Evolutionary conservation across 1,140 invertebrate genomes (phyloP).

Genomic region (Caligus rogercresseyi): DNA sequence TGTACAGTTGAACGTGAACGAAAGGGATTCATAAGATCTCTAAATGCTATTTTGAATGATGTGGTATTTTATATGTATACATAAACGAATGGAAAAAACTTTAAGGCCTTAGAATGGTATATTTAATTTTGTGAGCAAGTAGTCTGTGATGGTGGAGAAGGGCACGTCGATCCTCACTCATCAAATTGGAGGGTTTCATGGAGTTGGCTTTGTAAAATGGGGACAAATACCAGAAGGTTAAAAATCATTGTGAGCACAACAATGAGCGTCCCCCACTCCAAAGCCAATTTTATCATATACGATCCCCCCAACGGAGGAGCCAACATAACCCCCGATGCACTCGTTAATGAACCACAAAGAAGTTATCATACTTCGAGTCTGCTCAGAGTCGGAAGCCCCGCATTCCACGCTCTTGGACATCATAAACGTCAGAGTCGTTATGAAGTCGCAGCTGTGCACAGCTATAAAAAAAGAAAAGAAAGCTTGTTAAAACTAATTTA

Average conservation of each 20-base stretch:
- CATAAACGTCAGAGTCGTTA: slow-evolving; percentile 13
- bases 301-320: slow-evolving; percentile 16
- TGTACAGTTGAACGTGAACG: no score
- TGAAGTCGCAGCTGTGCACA: no score
- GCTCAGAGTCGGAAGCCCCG: slow-evolving; percentile 7
- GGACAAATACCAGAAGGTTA: neutral
- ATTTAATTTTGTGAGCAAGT: neutral
- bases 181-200: neutral
- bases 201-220: neutral
- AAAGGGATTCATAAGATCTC: no score
- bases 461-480: no score
- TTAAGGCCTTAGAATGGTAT: no score
- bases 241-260: neutral
- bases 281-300: slow-evolving; percentile 19
- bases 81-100: no score
- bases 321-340: slow-evolving; percentile 15
- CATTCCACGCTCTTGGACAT: slow-evolving; percentile 4
- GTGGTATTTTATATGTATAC: no score
- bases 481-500: no score
- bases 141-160: neutral
- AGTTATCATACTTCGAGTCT: slow-evolving; percentile 16
- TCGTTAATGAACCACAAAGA: slow-evolving; percentile 16
- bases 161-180: neutral
- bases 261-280: slow-evolving; percentile 10
- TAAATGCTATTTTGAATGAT: no score